Conservation (phyloP, 1,140 invertebrate genomes). For the Arctopsyche grandis region DNA sequence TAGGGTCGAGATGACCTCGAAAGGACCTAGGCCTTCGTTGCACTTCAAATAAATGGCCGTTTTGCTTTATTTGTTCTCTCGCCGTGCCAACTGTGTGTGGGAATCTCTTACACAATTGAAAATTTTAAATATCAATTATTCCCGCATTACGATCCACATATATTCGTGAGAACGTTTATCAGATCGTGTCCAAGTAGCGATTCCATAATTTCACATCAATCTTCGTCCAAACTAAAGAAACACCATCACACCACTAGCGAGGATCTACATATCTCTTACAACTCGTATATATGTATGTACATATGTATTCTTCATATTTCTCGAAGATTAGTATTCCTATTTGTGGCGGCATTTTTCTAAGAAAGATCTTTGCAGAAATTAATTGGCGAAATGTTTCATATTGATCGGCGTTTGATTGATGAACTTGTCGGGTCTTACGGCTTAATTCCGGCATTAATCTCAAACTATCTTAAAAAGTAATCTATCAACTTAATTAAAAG, state of each 20-base stretch:
- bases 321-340: background rate
- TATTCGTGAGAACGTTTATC: constrained; percentile 23
- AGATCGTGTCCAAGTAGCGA: background rate
- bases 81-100: background rate
- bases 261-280: background rate
- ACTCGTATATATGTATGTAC: background rate
- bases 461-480: background rate
- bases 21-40: too few species aligned
- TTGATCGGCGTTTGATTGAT: constrained; percentile 20
- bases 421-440: background rate
- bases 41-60: too few species aligned
- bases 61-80: too few species aligned
- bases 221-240: constrained; percentile 4
- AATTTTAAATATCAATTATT: constrained; percentile 24
- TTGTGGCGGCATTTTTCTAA: background rate
- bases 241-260: background rate
- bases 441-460: background rate
- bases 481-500: too few species aligned
- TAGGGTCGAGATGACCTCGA: too few species aligned
- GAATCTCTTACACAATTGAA: background rate
- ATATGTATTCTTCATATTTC: too few species aligned
- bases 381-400: constrained; percentile 18
- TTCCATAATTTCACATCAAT: constrained; percentile 21
- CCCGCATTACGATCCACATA: background rate
- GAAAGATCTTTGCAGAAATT: background rate